Evolutionary conservation across 2,797 vertebrate genomes (phyloP).

Genomic region (Thalassophryne amazonica): DNA sequence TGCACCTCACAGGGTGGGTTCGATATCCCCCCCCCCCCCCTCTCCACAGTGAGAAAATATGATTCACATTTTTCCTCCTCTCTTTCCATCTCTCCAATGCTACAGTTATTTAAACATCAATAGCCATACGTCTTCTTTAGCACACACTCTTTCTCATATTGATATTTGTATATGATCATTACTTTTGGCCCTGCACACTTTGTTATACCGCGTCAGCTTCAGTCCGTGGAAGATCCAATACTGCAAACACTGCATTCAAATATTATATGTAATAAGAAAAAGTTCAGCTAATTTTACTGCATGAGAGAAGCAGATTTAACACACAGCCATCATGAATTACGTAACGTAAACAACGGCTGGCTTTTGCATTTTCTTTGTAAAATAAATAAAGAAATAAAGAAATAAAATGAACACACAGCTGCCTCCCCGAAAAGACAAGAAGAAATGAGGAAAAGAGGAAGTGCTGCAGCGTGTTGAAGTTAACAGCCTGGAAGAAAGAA

Average conservation of each 20-base stretch:
- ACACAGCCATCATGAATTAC: conserved; percentile 1
- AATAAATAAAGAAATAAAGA: too few species aligned
- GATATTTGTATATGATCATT: conserved; percentile 86
- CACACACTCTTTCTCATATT: conserved; percentile 80
- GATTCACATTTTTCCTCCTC: conserved; percentile 57
- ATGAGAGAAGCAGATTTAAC: conserved; percentile 29
- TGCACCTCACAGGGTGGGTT: conserved; percentile 62
- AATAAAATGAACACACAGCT: neutral
- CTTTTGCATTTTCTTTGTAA: conserved; percentile 3
- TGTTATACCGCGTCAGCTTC: conserved; percentile 76
- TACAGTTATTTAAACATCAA: conserved; percentile 84
- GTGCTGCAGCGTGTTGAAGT: neutral
- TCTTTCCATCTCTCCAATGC: conserved; percentile 72
- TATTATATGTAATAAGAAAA: conserved; percentile 29
- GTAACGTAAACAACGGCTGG: neutral
- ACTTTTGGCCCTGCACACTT: conserved; percentile 74
- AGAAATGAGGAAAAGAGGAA: too few species aligned
- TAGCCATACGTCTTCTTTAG: conserved; percentile 84
- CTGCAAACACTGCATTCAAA: conserved; percentile 75
- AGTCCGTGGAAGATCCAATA: conserved; percentile 78
- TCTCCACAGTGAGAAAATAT: conserved; percentile 62
- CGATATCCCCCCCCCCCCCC: conserved; percentile 40
- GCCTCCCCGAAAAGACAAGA: conserved; percentile 4
- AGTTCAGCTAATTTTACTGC: conserved; percentile 39
- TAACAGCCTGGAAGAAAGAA: conserved; percentile 41